Evolutionary conservation across 2,888 invertebrate species (phyloP), one percentile per base, ranked within the genome.

Genomic region (Onchidella celtica): DNA sequence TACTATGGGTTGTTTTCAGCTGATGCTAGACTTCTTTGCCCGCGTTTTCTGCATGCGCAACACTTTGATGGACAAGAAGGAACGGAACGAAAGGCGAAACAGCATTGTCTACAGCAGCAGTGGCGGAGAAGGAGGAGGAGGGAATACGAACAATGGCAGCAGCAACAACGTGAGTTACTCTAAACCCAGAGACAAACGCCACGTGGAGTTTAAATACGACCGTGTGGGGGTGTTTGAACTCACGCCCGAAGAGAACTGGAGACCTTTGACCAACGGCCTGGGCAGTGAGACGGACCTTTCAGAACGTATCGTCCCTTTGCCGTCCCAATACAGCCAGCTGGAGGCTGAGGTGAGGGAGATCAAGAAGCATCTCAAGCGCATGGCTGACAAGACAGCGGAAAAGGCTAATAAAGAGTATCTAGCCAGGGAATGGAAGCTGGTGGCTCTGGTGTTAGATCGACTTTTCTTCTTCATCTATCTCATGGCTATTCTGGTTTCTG

Each of bases 401-500:
- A 89, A 88, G 55, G 92, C 92, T 40, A 85, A 85, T 34, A 86
- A 86, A 61, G 90, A 92, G 73, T 88, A 88, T 68, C 87, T 91
- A 32, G 88, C 89, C 4, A 84, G 89, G 79, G 92, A 93, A 81
- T 93, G 93, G 93, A 88, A 91, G 79, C 85, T 91, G 11, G 90
- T 93, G 61, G 92, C 93, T 1, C 87, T 92, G 24, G 91, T 92
- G 24, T 76, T 93, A 4, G 93, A 93, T 84, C 83, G 93, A 75
- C 82, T 92, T n/a, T 92, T 93, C 82, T 93, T 93, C 88, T 91
- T 90, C 80, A 76, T 90, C n/a, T 92, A 92, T 82, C 86, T 92
- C 17, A n/a, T 89, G 32, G 88, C 90, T 40, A 91, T 92, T 66
- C 47, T 92, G 69, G 88, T 91, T 21, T 91, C 92, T 2, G 88